A percentile compares a stretch with the other conserved stretches of the same genome.
These are phyloP conservation scores for Dendropsophus ebraccatus DNA, from an alignment of 2,113 vertebrate genomes.

Conservation along the genomic window DNA sequence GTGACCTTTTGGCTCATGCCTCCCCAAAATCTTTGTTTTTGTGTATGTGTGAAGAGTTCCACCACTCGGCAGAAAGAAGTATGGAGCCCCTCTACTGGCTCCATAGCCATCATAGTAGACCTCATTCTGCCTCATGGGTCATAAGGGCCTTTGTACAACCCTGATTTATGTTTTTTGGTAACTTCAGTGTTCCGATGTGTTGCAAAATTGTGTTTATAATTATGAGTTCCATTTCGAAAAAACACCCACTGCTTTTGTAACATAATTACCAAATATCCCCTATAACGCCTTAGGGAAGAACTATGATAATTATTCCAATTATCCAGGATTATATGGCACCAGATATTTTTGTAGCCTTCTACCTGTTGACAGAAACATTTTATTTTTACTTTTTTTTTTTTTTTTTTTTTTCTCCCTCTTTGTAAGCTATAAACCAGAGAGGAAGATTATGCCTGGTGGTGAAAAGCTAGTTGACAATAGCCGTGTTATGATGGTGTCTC, in stretches of 20 bases:
- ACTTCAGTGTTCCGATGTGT: not conserved
- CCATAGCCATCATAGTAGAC: not conserved
- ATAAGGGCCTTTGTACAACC: not conserved
- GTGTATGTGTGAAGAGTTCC: too few species aligned
- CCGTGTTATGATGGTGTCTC: slow-evolving; percentile 28
- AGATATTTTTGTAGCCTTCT: slow-evolving; percentile 41
- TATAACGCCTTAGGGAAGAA: slow-evolving; percentile 31
- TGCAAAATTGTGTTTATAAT: slow-evolving; percentile 4
- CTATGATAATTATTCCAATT: slow-evolving; percentile 51
- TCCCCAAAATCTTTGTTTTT: too few species aligned
- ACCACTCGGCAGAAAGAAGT: too few species aligned
- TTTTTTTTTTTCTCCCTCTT: not conserved
- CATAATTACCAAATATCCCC: slow-evolving; percentile 41
- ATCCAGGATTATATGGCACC: slow-evolving; percentile 41
- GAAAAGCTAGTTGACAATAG: slow-evolving; percentile 46
- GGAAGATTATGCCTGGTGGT: slow-evolving; percentile 32
- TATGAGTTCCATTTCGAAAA: not conserved
- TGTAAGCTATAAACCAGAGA: slow-evolving; percentile 19
- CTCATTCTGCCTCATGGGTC: not conserved
- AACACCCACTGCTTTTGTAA: slow-evolving; percentile 17
- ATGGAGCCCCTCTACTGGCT: not conserved
- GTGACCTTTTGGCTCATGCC: too few species aligned
- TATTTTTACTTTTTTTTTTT: not conserved
- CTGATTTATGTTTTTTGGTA: not conserved
- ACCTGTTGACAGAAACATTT: slow-evolving; percentile 45